These are phyloP conservation scores for Enteromius fasciolatus DNA, from an alignment of 2,797 vertebrate species.

Conservation along the genomic window DNA sequence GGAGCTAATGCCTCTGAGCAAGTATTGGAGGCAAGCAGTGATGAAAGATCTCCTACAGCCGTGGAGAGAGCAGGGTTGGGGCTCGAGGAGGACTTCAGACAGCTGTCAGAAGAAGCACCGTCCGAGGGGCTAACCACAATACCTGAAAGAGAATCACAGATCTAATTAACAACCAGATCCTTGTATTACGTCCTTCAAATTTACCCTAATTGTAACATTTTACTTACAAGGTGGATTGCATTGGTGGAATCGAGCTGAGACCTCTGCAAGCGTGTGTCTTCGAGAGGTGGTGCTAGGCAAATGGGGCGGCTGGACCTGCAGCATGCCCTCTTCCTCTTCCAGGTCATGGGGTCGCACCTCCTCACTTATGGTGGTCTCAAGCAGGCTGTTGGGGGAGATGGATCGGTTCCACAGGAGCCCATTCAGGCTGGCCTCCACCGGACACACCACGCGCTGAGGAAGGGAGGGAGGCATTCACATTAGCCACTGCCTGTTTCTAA, in stretches of 20 bases:
- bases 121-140: conserved; percentile 88
- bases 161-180: neutral
- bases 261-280: conserved; percentile 92
- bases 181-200: neutral
- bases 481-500: conserved; percentile 55
- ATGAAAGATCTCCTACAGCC: conserved; percentile 76
- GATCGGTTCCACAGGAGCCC: conserved; percentile 87
- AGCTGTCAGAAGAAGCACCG: conserved; percentile 92
- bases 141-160: conserved; percentile 70
- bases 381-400: conserved; percentile 88
- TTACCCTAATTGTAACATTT: neutral
- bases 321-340: conserved; percentile 83
- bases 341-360: conserved; percentile 86
- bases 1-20: conserved; percentile 73
- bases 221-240: conserved; percentile 86
- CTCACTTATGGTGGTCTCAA: conserved; percentile 91
- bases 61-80: conserved; percentile 68
- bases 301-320: conserved; percentile 69
- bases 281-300: conserved; percentile 83
- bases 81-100: conserved; percentile 86
- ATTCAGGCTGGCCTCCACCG: conserved; percentile 84
- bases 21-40: conserved; percentile 72
- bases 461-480: conserved; percentile 57
- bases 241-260: conserved; percentile 87
- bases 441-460: conserved; percentile 81